Conservation (phyloP, 2,888 invertebrate genomes). For the Troides aeacus region DNA sequence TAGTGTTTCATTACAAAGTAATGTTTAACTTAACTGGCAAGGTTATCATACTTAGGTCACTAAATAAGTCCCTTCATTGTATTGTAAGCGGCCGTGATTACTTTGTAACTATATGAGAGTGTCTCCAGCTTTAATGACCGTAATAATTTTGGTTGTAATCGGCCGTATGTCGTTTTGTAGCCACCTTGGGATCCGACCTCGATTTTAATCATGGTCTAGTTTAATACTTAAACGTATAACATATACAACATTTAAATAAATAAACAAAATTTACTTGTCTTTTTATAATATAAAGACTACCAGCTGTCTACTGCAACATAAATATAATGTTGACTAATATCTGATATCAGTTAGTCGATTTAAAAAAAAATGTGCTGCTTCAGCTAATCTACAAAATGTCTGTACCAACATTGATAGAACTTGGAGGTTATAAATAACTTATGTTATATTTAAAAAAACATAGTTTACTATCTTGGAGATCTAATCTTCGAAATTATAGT, state of each 20-base stretch:
- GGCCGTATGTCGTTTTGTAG: constrained; percentile 70
- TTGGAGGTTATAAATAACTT: too few species aligned
- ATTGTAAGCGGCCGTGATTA: constrained; percentile 59
- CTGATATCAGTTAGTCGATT: too few species aligned
- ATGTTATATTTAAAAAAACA: too few species aligned
- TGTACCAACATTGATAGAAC: too few species aligned
- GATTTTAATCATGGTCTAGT: constrained; percentile 71
- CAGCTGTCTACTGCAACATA: too few species aligned
- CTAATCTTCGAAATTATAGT: too few species aligned
- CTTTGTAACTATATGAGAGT: constrained; percentile 46
- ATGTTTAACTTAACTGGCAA: too few species aligned
- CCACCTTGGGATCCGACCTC: constrained; percentile 70
- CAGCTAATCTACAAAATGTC: too few species aligned
- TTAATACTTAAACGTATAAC: constrained; percentile 69
- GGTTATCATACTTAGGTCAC: background rate
- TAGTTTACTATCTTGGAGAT: too few species aligned
- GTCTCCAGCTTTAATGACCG: constrained; percentile 68
- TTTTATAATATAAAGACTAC: too few species aligned
- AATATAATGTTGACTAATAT: too few species aligned
- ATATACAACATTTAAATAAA: constrained; percentile 28
- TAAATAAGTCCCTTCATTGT: constrained; percentile 52
- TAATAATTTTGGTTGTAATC: constrained; percentile 77
- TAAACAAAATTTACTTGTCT: background rate
- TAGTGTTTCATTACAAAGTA: background rate
- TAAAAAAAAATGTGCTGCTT: too few species aligned